These are phyloP conservation scores for Rutpela maculata DNA, from an alignment of 2,888 invertebrate genomes.

Conservation along the genomic window DNA sequence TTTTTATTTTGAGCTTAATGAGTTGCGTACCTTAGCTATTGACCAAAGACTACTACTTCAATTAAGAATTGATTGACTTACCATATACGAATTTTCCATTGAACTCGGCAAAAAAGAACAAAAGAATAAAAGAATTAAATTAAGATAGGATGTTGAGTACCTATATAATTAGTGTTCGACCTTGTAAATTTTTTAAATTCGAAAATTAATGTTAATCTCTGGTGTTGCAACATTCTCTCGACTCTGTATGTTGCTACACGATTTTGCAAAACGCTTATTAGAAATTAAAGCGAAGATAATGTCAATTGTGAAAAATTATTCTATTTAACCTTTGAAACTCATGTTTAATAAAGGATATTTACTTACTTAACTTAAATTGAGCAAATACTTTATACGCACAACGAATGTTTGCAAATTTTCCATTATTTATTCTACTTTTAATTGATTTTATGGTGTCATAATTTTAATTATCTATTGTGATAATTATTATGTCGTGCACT, in stretches of 20 bases:
- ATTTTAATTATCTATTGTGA: slow-evolving; percentile 8
- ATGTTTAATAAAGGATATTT: neutral
- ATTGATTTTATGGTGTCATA: slow-evolving; percentile 36
- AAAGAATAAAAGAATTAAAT: neutral
- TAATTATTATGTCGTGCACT: neutral
- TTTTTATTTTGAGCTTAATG: no score
- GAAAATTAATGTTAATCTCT: neutral
- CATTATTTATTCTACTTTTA: slow-evolving; percentile 29
- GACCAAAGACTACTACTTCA: no score
- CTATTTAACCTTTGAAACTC: neutral
- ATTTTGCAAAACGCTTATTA: neutral
- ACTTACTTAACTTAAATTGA: neutral
- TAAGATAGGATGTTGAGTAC: neutral
- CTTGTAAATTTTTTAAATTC: neutral
- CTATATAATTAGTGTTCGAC: neutral
- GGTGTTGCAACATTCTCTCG: neutral
- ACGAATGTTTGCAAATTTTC: slow-evolving; percentile 17
- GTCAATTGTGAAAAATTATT: neutral
- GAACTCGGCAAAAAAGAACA: no score
- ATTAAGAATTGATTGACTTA: no score
- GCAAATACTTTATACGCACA: neutral
- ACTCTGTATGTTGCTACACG: neutral
- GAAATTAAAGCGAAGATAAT: neutral
- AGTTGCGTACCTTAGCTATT: no score
- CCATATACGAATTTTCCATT: no score